Evolutionary conservation across 1,140 invertebrate genomes (phyloP).

Genomic region (Drosophila suzukii): DNA sequence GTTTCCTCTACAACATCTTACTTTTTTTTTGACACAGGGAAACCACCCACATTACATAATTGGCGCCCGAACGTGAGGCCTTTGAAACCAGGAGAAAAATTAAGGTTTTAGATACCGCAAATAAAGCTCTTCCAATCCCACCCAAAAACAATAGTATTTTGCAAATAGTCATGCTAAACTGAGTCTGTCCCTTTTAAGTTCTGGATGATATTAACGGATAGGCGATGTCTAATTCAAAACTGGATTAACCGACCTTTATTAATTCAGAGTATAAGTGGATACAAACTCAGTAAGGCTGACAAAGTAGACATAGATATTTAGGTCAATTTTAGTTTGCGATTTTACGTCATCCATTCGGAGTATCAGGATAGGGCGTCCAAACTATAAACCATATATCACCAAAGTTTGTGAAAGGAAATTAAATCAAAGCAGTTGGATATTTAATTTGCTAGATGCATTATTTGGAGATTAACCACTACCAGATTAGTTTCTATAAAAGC

Average conservation of each 20-base stretch:
- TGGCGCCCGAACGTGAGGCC: conserved; percentile 4
- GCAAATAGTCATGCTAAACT: not conserved
- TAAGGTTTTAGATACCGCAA: conserved; percentile 3
- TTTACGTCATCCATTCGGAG: conserved; percentile 1
- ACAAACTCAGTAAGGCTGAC: not conserved
- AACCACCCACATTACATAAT: conserved; percentile 5
- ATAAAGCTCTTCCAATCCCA: conserved; percentile 1
- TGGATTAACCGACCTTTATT: conserved; percentile 1
- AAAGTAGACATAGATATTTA: conserved; percentile 2
- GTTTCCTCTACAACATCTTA: not conserved
- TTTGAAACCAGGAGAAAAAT: not conserved
- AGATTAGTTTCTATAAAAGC: not conserved
- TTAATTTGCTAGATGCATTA: too few species aligned
- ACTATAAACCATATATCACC: conserved; percentile 6
- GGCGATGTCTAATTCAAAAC: not conserved
- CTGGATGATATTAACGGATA: conserved; percentile 1
- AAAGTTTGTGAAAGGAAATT: conserved; percentile 1
- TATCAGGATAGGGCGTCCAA: conserved; percentile 1
- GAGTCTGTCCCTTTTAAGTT: not conserved
- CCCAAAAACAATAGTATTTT: conserved; percentile 5
- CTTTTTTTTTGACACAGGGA: not conserved
- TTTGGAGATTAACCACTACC: too few species aligned
- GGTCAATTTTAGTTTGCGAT: conserved; percentile 1
- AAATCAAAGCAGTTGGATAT: too few species aligned
- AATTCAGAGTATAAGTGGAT: conserved; percentile 2